phyloP scores from a whole-genome alignment of 2,888 invertebrate genomes.

The Pyrgus malvae region DNA sequence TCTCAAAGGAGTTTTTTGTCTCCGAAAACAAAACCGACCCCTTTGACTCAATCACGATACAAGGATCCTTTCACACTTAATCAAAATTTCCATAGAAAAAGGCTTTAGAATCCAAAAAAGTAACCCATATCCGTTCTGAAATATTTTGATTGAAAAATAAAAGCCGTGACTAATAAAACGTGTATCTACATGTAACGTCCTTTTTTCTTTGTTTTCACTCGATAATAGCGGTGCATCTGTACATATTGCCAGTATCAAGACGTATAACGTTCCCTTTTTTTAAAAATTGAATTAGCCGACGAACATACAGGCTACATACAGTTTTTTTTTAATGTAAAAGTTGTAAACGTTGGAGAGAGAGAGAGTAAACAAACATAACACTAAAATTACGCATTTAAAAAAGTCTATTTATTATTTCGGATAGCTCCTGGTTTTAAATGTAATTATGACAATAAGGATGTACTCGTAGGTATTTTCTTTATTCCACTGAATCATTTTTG shows the following conservation, averaged over 20 bases:
- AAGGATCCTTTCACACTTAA: slow-evolving; percentile 74
- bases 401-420: too few relatives aligned
- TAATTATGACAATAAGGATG: too few relatives aligned
- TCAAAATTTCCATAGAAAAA: slow-evolving; percentile 65
- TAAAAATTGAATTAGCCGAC: too few relatives aligned
- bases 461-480: too few relatives aligned
- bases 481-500: too few relatives aligned
- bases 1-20: slow-evolving; percentile 12
- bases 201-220: neutral
- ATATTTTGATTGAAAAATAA: slow-evolving; percentile 80
- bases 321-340: too few relatives aligned
- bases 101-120: slow-evolving; percentile 50
- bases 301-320: too few relatives aligned
- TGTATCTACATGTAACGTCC: slow-evolving; percentile 4
- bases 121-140: slow-evolving; percentile 63
- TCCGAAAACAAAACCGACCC: slow-evolving; percentile 40
- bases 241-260: neutral
- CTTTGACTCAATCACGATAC: slow-evolving; percentile 66
- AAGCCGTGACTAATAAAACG: slow-evolving; percentile 56
- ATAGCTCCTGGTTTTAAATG: too few relatives aligned
- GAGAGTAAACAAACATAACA: too few relatives aligned
- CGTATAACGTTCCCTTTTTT: too few relatives aligned
- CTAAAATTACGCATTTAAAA: too few relatives aligned
- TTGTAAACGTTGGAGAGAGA: too few relatives aligned
- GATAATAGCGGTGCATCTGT: neutral